Evolutionary conservation across 2,113 vertebrate species (phyloP), one percentile per base, ranked within the genome.

Genomic region (Apteryx mantelli): DNA sequence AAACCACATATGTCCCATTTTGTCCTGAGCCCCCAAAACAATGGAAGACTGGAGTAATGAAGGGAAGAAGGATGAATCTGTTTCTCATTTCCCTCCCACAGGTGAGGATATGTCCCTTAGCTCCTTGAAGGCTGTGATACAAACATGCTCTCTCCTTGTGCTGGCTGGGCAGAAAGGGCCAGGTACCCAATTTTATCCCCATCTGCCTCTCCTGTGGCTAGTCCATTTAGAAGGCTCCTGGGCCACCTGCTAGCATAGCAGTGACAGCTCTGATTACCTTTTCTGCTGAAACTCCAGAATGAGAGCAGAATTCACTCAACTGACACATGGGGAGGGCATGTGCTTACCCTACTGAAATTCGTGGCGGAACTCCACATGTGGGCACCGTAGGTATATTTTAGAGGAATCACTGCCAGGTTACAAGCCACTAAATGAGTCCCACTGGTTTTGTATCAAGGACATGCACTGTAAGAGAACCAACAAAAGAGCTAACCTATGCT

Each of bases 391-490:
- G 34, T 82, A 68, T 68, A 20, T 69, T 92, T 91, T 40, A 85
- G 81, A 89, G 38, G 94, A 93, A 85, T 56, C 69, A 61, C 40
- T 79, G 22, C 52, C 84, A 73, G 53, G 40, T 91, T 95, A 80
- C 26, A 93, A 92, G 70, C 56, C n/a, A 69, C 70, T 85, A 36
- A 93, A 92, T 61, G n/a, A 55, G 58, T 93, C 88, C 88, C 91
- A 80, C 30, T 66, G 78, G 73, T 77, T 94, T 93, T 91, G 66
- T 76, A 85, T 65, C 82, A 84, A 61, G 19, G 1, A 15, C 25
- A 30, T 78, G n/a, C 2, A 18, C n/a, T 58, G 14, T 55, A 87
- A 73, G 48, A 69, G 65, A 69, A 40, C 44, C 36, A 77, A 48
- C 24, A 36, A 70, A 1, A 3, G 40, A 91, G 58, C 60, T 86